Percentiles rank a stretch among this genome's conserved stretches.
These are phyloP conservation scores for Drosophila simulans DNA, from an alignment of 1,140 invertebrate genomes.

Conservation along the genomic window DNA sequence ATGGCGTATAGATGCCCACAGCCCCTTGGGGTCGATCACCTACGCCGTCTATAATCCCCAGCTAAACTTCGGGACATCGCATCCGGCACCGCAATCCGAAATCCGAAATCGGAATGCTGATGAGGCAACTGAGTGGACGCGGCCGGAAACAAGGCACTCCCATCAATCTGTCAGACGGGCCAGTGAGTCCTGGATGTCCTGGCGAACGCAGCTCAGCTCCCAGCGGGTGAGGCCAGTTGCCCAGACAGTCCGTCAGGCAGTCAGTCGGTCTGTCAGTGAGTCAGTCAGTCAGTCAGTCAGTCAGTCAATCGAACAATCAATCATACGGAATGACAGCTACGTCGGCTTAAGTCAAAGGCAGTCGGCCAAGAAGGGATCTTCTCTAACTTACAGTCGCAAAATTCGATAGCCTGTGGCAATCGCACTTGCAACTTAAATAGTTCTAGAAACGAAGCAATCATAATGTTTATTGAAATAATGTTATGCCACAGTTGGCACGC, in stretches of 20 bases:
- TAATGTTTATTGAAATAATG: too few species aligned
- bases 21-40: background rate
- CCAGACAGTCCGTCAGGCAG: background rate
- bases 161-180: slow-evolving; percentile 41
- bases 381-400: slow-evolving; percentile 1
- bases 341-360: slow-evolving; percentile 73
- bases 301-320: slow-evolving; percentile 79
- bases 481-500: too few species aligned
- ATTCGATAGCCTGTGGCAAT: background rate
- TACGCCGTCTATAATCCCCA: background rate
- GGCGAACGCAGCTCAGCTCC: background rate
- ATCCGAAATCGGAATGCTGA: slow-evolving; percentile 39
- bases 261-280: background rate
- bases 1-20: too few species aligned
- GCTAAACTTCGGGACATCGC: background rate
- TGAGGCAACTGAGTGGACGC: slow-evolving; percentile 37
- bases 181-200: background rate
- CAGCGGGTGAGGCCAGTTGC: slow-evolving; percentile 1
- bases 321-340: slow-evolving; percentile 76
- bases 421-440: background rate
- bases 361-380: slow-evolving; percentile 7
- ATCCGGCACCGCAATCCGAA: background rate
- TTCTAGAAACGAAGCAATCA: too few species aligned
- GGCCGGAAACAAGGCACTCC: slow-evolving; percentile 2
- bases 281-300: slow-evolving; percentile 38